Conservation (phyloP, 2,888 invertebrate species). For the Melanchra persicariae region DNA sequence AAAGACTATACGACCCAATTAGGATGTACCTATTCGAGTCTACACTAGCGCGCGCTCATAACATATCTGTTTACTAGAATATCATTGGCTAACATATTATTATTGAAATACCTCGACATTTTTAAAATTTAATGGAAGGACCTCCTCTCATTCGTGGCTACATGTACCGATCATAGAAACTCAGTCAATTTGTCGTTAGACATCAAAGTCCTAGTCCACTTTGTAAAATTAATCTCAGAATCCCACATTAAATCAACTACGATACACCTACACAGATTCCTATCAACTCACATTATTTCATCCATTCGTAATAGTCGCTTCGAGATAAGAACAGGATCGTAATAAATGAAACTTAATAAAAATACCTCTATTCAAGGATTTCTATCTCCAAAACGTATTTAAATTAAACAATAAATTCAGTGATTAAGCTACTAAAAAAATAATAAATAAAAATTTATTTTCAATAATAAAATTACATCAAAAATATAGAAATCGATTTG, state of each 20-base stretch:
- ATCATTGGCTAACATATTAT: too few relatives aligned
- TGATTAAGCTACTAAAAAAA: constrained; percentile 67
- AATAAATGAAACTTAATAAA: constrained; percentile 68
- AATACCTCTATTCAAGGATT: constrained; percentile 64
- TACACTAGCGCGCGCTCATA: too few relatives aligned
- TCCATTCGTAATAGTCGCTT: constrained; percentile 66
- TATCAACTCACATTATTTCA: constrained; percentile 69
- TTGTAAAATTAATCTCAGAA: constrained; percentile 81
- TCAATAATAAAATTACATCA: constrained; percentile 65
- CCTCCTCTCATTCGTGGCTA: constrained; percentile 37
- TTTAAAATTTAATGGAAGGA: too few relatives aligned
- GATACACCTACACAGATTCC: constrained; percentile 79
- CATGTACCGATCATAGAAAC: constrained; percentile 61
- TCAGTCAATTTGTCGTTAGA: constrained; percentile 80
- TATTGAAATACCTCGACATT: too few relatives aligned
- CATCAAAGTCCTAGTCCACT: constrained; percentile 80
- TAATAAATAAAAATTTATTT: constrained; percentile 59
- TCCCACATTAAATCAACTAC: constrained; percentile 76
- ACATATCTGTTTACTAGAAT: too few relatives aligned
- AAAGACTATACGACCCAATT: too few relatives aligned
- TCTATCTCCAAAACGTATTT: constrained; percentile 55
- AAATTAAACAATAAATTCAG: constrained; percentile 65
- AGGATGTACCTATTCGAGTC: too few relatives aligned
- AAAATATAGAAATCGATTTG: constrained; percentile 64
- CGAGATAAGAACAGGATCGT: constrained; percentile 58